Base-by-base conservation (phyloP, 1,140 invertebrate species). In the Pseudomyrmex gracilis region DNA sequence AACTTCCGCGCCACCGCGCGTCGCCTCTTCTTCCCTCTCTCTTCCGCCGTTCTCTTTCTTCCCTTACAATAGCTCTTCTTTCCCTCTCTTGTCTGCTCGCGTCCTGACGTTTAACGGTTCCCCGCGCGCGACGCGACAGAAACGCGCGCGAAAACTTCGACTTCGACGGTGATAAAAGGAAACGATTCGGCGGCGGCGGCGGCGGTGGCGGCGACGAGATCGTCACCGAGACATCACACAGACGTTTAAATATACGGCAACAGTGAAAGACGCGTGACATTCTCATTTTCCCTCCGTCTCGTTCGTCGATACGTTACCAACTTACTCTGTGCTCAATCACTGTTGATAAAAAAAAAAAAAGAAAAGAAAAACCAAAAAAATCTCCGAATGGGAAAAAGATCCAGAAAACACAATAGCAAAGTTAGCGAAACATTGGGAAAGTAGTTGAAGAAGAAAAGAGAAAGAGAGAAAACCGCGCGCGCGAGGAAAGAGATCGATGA, bases 1-100 rank as follows among this genome's bases (percentile, higher is more conserved):
- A 87, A 87, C 86, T 87, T 87, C 53, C 74, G 67, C 67, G 67
- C 85, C 71, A 49, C 70, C 73, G 61, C 77, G 68, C 82, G 67
- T 24, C 60, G 85, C 76, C 68, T 66, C 78, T 71, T 22, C 34
- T 34, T n/a, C 34, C 34, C 49, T n/a, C 34, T 20, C 7, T 22
- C 24, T 60, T 67, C 73, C 60, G 13, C 49, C 49, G 10, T 51
- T 51, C 13, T 51, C 49, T 12, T 51, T 51, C 49, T 51, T 55
- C 55, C 57, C 85, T 49, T 57, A 9, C 66, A 58, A 85, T 71
- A 67, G 86, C 83, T 88, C 73, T 87, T 68, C 78, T 85, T 83
- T 73, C 53, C 49, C 45, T 77, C 70, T 24, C 58, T 60, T 66
- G 67, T 77, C 82, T 51, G 51, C 74, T 60, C 61, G 34, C 34